Conservation (phyloP, 2,797 vertebrate species). For the Pygocentrus nattereri region DNA sequence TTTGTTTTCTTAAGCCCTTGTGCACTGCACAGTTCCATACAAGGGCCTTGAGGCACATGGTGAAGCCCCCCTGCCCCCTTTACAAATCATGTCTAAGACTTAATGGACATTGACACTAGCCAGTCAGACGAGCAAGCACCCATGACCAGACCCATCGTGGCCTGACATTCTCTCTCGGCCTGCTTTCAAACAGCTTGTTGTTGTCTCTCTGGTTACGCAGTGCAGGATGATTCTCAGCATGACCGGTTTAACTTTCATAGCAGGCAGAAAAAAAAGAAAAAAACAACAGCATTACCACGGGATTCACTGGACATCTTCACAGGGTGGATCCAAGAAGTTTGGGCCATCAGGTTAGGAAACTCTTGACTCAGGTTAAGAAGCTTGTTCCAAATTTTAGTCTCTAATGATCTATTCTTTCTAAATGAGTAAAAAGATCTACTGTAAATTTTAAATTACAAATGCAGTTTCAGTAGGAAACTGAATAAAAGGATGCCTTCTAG, state of each 20-base stretch:
- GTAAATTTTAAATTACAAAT: not conserved
- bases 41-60: constrained; percentile 1
- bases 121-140: constrained; percentile 35
- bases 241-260: constrained; percentile 4
- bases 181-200: constrained; percentile 39
- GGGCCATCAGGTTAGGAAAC: not conserved
- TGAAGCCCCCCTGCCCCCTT: not conserved
- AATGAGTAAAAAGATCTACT: not conserved
- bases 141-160: constrained; percentile 18
- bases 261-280: not conserved
- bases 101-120: constrained; percentile 40
- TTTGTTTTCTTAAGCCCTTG: not conserved
- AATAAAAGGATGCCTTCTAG: no score
- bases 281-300: not conserved
- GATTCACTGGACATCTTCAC: not conserved
- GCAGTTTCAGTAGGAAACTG: not conserved
- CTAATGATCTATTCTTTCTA: not conserved
- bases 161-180: constrained; percentile 19
- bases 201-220: constrained; percentile 11
- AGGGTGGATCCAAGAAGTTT: not conserved
- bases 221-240: constrained; percentile 30
- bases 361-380: not conserved
- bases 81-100: not conserved
- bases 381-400: not conserved
- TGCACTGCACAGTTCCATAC: constrained; percentile 20